These are phyloP conservation scores for Pelodytes ibericus DNA, from an alignment of 2,797 vertebrate genomes.

Conservation along the genomic window DNA sequence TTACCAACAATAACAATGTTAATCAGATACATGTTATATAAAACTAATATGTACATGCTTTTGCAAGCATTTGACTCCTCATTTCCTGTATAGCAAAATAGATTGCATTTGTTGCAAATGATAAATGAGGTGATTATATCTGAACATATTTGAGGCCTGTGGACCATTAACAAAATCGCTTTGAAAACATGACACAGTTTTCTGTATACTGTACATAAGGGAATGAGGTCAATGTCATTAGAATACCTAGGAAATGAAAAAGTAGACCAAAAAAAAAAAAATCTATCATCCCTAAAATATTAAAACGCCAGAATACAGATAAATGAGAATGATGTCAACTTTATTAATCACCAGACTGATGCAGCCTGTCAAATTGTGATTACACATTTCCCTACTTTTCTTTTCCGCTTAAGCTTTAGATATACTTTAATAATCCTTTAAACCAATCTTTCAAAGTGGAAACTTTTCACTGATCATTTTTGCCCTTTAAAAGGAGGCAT, in stretches of 20 bases:
- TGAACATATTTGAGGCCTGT: slow-evolving; percentile 65
- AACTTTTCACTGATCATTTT: slow-evolving; percentile 28
- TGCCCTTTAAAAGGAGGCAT: slow-evolving; percentile 17
- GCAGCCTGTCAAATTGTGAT: slow-evolving; percentile 25
- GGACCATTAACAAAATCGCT: slow-evolving; percentile 66
- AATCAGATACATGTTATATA: slow-evolving; percentile 60
- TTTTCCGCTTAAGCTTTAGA: slow-evolving; percentile 10
- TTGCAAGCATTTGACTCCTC: slow-evolving; percentile 60
- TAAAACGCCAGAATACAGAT: slow-evolving; percentile 32
- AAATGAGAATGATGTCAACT: slow-evolving; percentile 24
- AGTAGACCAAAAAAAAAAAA: slow-evolving; percentile 26
- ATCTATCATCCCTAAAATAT: slow-evolving; percentile 22
- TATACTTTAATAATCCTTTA: slow-evolving; percentile 33
- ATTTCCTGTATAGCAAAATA: slow-evolving; percentile 63
- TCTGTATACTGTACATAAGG: slow-evolving; percentile 10
- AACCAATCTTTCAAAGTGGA: slow-evolving; percentile 22
- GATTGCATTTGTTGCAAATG: slow-evolving; percentile 66
- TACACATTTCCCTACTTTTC: slow-evolving; percentile 32
- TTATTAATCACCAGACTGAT: slow-evolving; percentile 40
- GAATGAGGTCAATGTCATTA: slow-evolving; percentile 19
- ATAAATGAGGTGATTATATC: slow-evolving; percentile 70
- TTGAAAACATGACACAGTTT: slow-evolving; percentile 56
- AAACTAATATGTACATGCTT: slow-evolving; percentile 55
- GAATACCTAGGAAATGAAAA: slow-evolving; percentile 9
- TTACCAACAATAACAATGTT: slow-evolving; percentile 58